Base-by-base conservation (phyloP, 2,888 invertebrate genomes). In the Phortica okadai region DNA sequence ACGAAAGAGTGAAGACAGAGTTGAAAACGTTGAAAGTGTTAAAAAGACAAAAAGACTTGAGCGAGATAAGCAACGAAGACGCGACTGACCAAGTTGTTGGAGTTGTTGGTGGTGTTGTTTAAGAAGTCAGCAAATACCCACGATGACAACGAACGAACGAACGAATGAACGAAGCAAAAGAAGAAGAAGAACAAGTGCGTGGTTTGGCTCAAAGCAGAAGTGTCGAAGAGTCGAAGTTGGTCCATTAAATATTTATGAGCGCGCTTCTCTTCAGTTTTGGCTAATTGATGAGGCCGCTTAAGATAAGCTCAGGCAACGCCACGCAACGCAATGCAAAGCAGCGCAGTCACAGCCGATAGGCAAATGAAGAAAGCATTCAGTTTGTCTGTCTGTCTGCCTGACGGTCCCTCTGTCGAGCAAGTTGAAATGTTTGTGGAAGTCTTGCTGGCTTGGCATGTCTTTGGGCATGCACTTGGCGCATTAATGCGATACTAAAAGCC, bases 211-310 rank as follows among this genome's bases (percentile, higher is more conserved):
- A 73, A 58, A 62, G 75, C 78, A 81, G 2, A 54, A 54, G 56
- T 14, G 56, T 56, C 56, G n/a, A 62, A 16, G 16, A 21, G 62
- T 62, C 21, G 42, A 66, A 66, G 42, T 42, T 72, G 70, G 8
- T 33, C 44, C 82, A 82, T 82, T 87, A 85, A 88, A 85, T 85
- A 85, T 85, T 87, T 85, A 85, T 88, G 86, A 85, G 85, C 84
- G 78, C 79, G 82, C 84, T 84, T 78, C 79, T 80, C 80, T 80
- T 66, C 21, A 16, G 44, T 56, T 79, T 80, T 81, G 77, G 80
- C 88, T 86, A 85, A 88, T 88, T 88, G 85, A 85, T 85, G 85
- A 84, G 86, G 76, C 83, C 84, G 74, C 76, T 76, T 21, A 72
- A 67, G 75, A 78, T 77, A 76, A 75, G 64, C 70, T n/a, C 25